Evolutionary conservation across 2,797 vertebrate species (phyloP).

Genomic region (Pitangus sulphuratus): DNA sequence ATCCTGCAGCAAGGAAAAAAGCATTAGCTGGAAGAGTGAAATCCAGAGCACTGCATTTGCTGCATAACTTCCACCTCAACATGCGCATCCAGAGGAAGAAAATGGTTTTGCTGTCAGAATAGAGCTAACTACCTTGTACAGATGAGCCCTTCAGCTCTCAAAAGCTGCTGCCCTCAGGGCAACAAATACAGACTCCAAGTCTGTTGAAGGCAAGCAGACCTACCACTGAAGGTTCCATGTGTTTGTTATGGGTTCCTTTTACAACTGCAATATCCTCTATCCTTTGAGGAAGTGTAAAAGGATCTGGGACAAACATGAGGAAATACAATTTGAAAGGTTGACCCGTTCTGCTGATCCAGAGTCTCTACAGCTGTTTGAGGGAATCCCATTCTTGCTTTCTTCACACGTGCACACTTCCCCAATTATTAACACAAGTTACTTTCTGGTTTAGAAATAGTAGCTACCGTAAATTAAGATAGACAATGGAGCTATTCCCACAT

Average conservation of each 20-base stretch:
- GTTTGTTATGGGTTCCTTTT: neutral
- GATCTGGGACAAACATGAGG: neutral
- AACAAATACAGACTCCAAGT: neutral
- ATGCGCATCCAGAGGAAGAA: neutral
- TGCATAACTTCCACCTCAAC: neutral
- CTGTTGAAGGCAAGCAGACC: neutral
- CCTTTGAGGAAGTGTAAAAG: neutral
- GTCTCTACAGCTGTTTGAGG: neutral
- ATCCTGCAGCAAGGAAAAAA: constrained; percentile 78
- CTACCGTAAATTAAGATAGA: neutral
- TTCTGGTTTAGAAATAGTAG: neutral
- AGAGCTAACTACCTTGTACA: neutral
- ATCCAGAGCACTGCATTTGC: neutral
- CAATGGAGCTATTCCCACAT: neutral
- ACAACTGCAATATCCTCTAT: neutral
- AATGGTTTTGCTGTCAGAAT: neutral
- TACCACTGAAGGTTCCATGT: neutral
- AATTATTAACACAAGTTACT: neutral
- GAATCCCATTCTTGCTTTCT: neutral
- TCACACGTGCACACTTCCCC: neutral
- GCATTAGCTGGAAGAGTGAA: neutral
- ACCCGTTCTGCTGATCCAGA: neutral
- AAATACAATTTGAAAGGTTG: neutral
- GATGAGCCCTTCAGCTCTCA: neutral
- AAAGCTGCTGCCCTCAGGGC: neutral